phyloP scores from a whole-genome alignment of 2,113 vertebrate genomes.

The Sturnira hondurensis region DNA sequence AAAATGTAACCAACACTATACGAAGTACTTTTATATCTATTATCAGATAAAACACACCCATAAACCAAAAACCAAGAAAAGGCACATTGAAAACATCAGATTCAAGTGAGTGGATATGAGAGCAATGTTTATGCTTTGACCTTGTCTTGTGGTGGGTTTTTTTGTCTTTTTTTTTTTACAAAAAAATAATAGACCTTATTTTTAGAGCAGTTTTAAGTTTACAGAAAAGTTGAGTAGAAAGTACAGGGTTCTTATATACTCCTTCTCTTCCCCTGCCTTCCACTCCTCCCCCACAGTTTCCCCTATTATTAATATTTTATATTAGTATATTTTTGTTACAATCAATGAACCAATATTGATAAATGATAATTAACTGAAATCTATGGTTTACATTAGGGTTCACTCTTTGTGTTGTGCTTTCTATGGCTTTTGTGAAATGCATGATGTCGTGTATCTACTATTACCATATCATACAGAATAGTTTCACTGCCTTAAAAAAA shows the following conservation, averaged over 20 bases:
- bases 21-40: not conserved
- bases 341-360: too few species aligned
- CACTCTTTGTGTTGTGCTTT: not conserved
- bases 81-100: not conserved
- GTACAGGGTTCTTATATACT: too few species aligned
- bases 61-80: not conserved
- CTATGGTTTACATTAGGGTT: too few species aligned
- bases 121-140: not conserved
- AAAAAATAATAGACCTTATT: too few species aligned
- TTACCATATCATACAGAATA: not conserved
- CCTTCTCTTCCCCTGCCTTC: too few species aligned
- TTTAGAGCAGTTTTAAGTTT: too few species aligned
- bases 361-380: too few species aligned
- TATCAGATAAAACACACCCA: not conserved
- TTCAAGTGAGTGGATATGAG: conserved; percentile 16
- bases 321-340: too few species aligned
- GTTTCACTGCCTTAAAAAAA: not conserved
- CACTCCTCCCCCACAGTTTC: too few species aligned
- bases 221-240: too few species aligned
- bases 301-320: too few species aligned
- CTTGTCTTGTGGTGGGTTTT: conserved; percentile 39
- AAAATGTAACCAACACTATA: not conserved
- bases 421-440: not conserved
- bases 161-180: not conserved
- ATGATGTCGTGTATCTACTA: not conserved